Evolutionary conservation across 2,113 vertebrate genomes (phyloP).

Genomic region (Myrmophylax atrothorax): DNA sequence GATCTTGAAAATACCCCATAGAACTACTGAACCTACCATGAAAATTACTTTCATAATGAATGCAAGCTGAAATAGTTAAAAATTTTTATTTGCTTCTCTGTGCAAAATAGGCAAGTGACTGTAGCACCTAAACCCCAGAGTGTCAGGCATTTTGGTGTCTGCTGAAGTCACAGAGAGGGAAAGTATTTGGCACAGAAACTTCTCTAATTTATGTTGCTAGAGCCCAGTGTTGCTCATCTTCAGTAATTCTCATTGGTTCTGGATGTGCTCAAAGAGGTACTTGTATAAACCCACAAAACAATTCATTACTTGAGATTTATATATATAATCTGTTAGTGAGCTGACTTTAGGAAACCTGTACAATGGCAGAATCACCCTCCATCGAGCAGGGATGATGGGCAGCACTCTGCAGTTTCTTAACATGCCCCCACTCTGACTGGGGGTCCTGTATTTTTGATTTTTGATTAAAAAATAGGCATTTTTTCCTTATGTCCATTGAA

Average conservation of each 20-base stretch:
- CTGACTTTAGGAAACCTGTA: neutral
- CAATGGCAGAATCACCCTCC: accelerated
- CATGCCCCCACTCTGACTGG: neutral
- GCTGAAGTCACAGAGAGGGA: neutral
- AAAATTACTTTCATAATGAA: neutral
- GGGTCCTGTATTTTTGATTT: neutral
- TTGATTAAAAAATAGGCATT: neutral
- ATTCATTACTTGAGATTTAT: neutral
- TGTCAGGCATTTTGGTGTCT: neutral
- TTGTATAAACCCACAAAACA: neutral
- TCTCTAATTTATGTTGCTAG: neutral
- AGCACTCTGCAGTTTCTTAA: neutral
- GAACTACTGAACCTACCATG: neutral
- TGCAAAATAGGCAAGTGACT: neutral
- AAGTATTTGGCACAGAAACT: neutral
- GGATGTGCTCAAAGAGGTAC: neutral
- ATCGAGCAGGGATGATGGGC: neutral
- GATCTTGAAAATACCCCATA: neutral
- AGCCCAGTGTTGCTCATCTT: neutral
- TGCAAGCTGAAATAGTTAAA: neutral
- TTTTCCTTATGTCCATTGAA: neutral
- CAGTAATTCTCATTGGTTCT: neutral
- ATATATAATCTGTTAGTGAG: neutral
- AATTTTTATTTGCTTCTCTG: neutral
- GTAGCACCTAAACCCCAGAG: neutral